Percentiles rank a stretch among this genome's conserved stretches.
Evolutionary conservation across 2,797 vertebrate genomes (phyloP).

Genomic region (Lycodopsis pacificus): DNA sequence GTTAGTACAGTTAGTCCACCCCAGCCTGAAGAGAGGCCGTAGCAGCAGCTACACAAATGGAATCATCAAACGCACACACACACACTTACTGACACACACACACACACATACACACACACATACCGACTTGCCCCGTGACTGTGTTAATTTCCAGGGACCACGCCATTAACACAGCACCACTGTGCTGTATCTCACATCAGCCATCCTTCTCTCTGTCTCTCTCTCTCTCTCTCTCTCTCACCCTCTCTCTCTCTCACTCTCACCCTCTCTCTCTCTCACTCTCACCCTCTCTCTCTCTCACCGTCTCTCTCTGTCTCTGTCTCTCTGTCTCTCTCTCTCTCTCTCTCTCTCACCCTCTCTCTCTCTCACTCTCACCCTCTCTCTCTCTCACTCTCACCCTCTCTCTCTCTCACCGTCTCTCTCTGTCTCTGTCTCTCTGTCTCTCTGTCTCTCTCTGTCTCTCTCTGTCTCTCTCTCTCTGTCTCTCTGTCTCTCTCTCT

Average conservation of each 20-base stretch:
- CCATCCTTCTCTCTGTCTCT: constrained; percentile 8
- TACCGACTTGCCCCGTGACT: constrained; percentile 18
- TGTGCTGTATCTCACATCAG: constrained; percentile 19
- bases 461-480: too few relatives aligned
- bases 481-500: too few relatives aligned
- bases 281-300: too few relatives aligned
- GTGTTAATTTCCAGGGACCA: constrained; percentile 45
- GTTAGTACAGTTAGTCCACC: constrained; percentile 5
- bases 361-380: too few relatives aligned
- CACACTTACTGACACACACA: neutral
- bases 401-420: neutral
- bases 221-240: neutral
- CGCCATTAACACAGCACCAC: constrained; percentile 29
- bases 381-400: too few relatives aligned
- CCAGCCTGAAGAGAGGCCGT: constrained; percentile 18
- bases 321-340: too few relatives aligned
- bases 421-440: neutral
- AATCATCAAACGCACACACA: neutral
- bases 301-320: too few relatives aligned
- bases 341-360: neutral
- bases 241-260: constrained; percentile 4
- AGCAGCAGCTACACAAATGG: neutral
- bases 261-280: constrained; percentile 1
- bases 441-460: too few relatives aligned
- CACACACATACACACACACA: constrained; percentile 9